These are phyloP conservation scores for Heterocephalus glaber DNA, from an alignment of 2,113 vertebrate genomes.

Conservation along the genomic window DNA sequence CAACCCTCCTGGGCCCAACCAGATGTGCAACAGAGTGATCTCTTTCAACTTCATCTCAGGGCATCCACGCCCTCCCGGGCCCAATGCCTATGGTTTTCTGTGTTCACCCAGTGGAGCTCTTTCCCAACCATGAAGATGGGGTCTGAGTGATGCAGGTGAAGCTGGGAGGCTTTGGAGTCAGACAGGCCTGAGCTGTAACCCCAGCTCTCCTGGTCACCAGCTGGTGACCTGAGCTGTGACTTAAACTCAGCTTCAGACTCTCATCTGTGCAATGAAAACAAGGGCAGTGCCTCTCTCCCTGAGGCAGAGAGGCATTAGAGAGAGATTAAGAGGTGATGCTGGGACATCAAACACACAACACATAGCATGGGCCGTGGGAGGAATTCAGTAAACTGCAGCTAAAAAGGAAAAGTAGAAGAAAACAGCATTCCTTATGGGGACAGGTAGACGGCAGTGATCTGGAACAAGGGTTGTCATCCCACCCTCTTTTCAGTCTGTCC, in stretches of 20 bases:
- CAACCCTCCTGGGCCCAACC: neutral
- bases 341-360: fast-evolving
- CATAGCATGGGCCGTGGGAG: fast-evolving
- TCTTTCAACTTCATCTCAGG: neutral
- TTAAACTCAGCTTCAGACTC: neutral
- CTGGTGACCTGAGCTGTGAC: neutral
- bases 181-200: neutral
- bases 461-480: neutral
- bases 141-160: neutral
- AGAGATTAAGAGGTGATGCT: neutral
- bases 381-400: neutral
- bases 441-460: fast-evolving
- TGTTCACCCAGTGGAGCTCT: neutral
- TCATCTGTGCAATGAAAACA: neutral
- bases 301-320: neutral
- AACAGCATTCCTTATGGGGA: neutral
- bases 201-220: neutral
- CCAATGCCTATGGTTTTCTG: neutral
- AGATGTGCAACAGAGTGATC: neutral
- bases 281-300: neutral
- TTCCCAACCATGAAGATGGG: neutral
- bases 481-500: neutral
- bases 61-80: neutral
- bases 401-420: neutral
- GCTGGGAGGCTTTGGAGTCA: neutral